Evolutionary conservation across 2,888 invertebrate species (phyloP), one percentile per base, ranked within the genome.

Genomic region (Euproctis similis): DNA sequence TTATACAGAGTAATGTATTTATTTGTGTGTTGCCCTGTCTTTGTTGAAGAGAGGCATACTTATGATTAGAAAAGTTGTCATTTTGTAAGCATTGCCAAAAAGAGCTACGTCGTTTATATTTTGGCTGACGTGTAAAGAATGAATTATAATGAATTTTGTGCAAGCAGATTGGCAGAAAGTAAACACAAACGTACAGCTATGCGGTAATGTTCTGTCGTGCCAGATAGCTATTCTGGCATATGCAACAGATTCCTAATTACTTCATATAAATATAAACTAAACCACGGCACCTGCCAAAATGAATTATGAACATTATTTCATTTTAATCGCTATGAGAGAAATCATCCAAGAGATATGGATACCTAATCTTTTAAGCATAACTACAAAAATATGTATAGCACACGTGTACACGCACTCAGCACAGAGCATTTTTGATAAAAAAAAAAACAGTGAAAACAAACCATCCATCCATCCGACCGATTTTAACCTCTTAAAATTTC

Each of bases 401-500:
- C n/a, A n/a, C n/a, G n/a, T n/a, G 19, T 8, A 9, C 7, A 10
- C 7, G 11, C 21, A 21, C 21, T 21, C 21, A 21, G 10, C 21
- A 8, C 8, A 8, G 21, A 21, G 11, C 14, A 21, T 10, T 21
- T n/a, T n/a, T n/a, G 10, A 9, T 6, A 21, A 21, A 27, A 38
- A 30, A 27, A 42, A 37, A 38, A 36, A 36, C 29, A 39, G 38
- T 36, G 34, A 42, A 32, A 36, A 28, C 28, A 37, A 37, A 31
- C 30, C 31, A 40, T 28, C 26, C 31, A 29, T 30, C 42, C 48
- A 56, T n/a, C n/a, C n/a, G n/a, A 36, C 36, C 38, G 31, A 37
- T 35, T 42, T 34, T 45, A 46, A 45, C 40, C 42, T 52, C 48
- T 53, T 47, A 54, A 64, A 63, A 55, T 62, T 61, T 63, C 57